Percentiles rank a stretch among this genome's conserved stretches.
Conservation (phyloP, 2,113 vertebrate genomes). For the Pituophis catenifer region DNA sequence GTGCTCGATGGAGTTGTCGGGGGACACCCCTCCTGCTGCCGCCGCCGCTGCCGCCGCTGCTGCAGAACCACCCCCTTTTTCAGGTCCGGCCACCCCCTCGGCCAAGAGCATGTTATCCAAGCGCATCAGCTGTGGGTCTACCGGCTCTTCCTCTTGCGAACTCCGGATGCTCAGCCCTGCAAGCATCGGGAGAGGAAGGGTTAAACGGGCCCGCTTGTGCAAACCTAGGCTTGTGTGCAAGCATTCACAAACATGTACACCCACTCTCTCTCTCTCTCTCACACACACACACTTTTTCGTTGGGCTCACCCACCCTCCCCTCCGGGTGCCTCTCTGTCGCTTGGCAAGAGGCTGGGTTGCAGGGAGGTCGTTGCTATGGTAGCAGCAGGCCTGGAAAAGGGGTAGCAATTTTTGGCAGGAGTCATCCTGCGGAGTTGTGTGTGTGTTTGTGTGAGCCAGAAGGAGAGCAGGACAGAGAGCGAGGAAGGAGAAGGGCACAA, state of each 20-base stretch:
- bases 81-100: slow-evolving; percentile 87
- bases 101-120: slow-evolving; percentile 92
- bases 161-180: slow-evolving; percentile 88
- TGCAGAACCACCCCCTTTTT: slow-evolving; percentile 86
- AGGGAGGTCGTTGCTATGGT: slow-evolving; percentile 16
- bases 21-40: slow-evolving; percentile 71
- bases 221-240: not conserved
- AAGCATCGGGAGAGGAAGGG: not conserved
- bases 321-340: slow-evolving; percentile 11
- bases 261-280: not conserved
- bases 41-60: slow-evolving; percentile 85
- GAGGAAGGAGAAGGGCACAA: not conserved
- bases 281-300: not conserved
- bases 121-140: slow-evolving; percentile 88
- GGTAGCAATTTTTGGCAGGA: slow-evolving; percentile 16
- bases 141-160: slow-evolving; percentile 85
- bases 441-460: not conserved
- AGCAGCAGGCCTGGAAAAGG: not conserved
- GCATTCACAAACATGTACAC: not conserved
- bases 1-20: slow-evolving; percentile 49
- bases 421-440: not conserved
- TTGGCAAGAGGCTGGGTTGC: slow-evolving; percentile 26
- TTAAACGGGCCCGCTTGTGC: not conserved
- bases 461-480: not conserved
- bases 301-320: not conserved